Evolutionary conservation across 1,140 invertebrate genomes (phyloP), one percentile per base, ranked within the genome.

Genomic region (Anastatus disparis): DNA sequence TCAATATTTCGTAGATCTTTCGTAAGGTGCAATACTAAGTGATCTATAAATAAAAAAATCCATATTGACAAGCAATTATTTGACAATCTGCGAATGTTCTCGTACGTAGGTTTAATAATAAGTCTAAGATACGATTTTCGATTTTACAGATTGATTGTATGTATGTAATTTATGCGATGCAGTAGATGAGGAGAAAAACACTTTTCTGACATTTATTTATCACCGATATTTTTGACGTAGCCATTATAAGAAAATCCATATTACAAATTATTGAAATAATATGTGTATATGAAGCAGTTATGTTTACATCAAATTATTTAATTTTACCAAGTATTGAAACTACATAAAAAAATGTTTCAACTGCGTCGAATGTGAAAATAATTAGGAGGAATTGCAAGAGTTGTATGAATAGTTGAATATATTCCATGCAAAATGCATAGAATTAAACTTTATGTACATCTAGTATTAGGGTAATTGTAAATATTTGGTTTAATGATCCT

Each of bases 231-330:
- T 71, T 66, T 17, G 29, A 52, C 17, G 29, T 35, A 13, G 71
- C 72, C 59, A 52, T 75, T 75, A 76, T 71, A 72, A 79, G 78
- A 80, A 80, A 81, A 81, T 80, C 79, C 79, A 80, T 81, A 72
- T 75, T 48, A 38, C 48, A 74, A 48, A 24, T 73, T 52, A 70
- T 71, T 67, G 67, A 63, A 52, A 76, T 73, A 72, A 52, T 13
- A 31, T 20, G 59, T n/a, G n/a, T 59, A 73, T 40, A 78, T 74
- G 76, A 73, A 76, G 52, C 72, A 77, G 72, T 70, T 74, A 73
- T 68, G 13, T 62, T 56, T 48, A 48, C 35, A 58, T 35, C 48
- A 48, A 50, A 68, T 9, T 24, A n/a, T 58, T 56, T 40, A 17
- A 29, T 56, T 59, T 13, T 13, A 40, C 12, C 15, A 61, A 24